Evolutionary conservation across 64 coral and sea anemone genomes (phyloP).

Genomic region (Pocillopora verrucosa): DNA sequence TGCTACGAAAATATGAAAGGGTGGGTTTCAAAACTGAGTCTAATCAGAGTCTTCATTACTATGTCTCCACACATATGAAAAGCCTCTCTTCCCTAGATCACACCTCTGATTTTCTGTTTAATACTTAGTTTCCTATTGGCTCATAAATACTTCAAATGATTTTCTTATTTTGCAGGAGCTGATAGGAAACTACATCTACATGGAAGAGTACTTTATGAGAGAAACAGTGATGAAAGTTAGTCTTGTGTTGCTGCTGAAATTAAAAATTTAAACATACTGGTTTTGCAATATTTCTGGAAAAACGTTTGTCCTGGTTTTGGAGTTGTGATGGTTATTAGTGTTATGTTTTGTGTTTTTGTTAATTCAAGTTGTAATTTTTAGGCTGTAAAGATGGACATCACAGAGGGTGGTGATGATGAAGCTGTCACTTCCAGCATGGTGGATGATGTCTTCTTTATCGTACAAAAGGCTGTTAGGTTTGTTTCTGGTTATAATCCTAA

Average conservation of each 20-base stretch:
- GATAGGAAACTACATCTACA: conserved; percentile 90
- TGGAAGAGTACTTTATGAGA: conserved; percentile 99
- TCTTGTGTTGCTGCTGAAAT: background rate
- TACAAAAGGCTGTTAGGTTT: conserved; percentile 92
- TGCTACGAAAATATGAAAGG: no score
- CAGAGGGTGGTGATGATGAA: conserved; percentile 73
- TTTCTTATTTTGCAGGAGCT: conserved; percentile 63
- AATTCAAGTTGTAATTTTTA: background rate
- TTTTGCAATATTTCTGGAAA: no score
- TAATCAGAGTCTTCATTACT: no score
- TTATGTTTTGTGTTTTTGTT: background rate
- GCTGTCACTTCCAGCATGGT: conserved; percentile 97
- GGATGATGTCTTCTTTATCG: conserved; percentile 97
- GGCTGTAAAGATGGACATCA: conserved; percentile 87
- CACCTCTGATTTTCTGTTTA: background rate
- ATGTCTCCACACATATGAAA: no score
- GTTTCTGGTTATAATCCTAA: no score
- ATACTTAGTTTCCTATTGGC: background rate
- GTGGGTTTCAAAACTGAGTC: no score
- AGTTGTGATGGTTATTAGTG: background rate
- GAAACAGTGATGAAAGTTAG: conserved; percentile 96
- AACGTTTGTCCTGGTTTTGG: no score
- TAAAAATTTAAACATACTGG: no score
- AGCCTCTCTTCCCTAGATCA: no score
- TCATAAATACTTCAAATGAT: background rate